phyloP scores from a whole-genome alignment of 2,797 vertebrate genomes.

The Aulostomus chinensis region DNA sequence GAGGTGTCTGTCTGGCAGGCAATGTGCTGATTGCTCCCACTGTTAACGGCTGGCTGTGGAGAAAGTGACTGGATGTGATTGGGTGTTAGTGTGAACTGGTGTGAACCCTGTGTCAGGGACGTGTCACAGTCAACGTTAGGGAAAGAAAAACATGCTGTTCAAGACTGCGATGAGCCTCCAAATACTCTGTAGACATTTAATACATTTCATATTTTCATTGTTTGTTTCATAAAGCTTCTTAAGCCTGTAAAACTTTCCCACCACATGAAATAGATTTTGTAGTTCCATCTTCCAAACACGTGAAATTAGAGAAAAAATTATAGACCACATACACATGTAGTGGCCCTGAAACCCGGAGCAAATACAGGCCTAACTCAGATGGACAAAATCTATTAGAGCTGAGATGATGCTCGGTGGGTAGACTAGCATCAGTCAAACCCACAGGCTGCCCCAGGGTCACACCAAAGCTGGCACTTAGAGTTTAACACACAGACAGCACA shows the following conservation, averaged over 20 bases:
- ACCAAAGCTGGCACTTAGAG: constrained; percentile 78
- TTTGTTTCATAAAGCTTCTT: background rate
- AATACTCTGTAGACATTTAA: no score
- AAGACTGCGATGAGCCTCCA: background rate
- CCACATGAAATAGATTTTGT: background rate
- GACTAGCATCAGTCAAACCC: constrained; percentile 77
- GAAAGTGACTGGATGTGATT: constrained; percentile 40
- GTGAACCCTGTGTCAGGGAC: constrained; percentile 34
- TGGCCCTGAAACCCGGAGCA: no score
- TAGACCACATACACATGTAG: no score
- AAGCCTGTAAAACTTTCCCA: background rate
- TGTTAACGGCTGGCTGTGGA: constrained; percentile 30
- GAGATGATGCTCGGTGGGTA: constrained; percentile 67
- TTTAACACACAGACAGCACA: constrained; percentile 76
- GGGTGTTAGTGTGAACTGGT: constrained; percentile 32
- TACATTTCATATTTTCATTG: background rate
- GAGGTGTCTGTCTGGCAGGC: constrained; percentile 56
- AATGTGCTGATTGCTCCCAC: constrained; percentile 25
- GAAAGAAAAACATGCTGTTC: constrained; percentile 9
- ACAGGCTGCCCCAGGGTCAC: constrained; percentile 71
- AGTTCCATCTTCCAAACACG: constrained; percentile 1
- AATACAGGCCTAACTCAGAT: constrained; percentile 49
- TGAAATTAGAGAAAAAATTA: no score
- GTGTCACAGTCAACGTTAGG: constrained; percentile 28
- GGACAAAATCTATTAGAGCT: constrained; percentile 60